These are phyloP conservation scores for Drosophila neotestacea DNA, from an alignment of 2,888 invertebrate species.

Conservation along the genomic window DNA sequence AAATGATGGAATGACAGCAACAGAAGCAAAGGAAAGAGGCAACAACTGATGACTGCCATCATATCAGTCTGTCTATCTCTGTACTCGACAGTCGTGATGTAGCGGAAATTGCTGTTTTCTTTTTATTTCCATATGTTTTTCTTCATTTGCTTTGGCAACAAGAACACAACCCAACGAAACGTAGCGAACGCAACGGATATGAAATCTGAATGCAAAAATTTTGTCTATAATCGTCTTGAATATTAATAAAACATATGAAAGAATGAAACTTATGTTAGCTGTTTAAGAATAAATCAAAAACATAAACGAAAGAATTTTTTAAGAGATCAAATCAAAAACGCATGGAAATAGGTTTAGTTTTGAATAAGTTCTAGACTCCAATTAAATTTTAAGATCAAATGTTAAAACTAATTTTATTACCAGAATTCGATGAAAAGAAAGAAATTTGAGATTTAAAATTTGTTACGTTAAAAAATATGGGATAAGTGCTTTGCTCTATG, in stretches of 20 bases:
- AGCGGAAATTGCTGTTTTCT: slow-evolving; percentile 70
- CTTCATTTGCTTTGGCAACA: slow-evolving; percentile 34
- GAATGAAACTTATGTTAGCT: slow-evolving; percentile 1
- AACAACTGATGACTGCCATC: slow-evolving; percentile 30
- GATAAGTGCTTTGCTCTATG: too few relatives aligned
- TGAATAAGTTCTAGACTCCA: too few relatives aligned
- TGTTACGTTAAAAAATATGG: too few relatives aligned
- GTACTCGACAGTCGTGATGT: slow-evolving; percentile 41
- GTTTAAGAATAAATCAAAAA: too few relatives aligned
- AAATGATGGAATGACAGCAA: slow-evolving; percentile 3
- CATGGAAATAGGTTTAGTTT: too few relatives aligned
- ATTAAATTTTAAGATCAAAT: too few relatives aligned
- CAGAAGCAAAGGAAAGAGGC: not conserved
- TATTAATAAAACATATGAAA: slow-evolving; percentile 7
- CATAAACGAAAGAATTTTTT: too few relatives aligned
- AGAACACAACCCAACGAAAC: slow-evolving; percentile 2
- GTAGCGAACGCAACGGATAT: slow-evolving; percentile 58
- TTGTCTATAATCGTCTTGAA: slow-evolving; percentile 19
- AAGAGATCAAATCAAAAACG: too few relatives aligned
- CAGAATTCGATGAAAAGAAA: too few relatives aligned
- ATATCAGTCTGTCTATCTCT: slow-evolving; percentile 6
- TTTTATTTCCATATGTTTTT: slow-evolving; percentile 46
- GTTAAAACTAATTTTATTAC: too few relatives aligned
- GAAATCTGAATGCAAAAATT: slow-evolving; percentile 69
- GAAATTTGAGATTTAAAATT: too few relatives aligned